Base-by-base conservation (phyloP, 2,113 vertebrate genomes). In the Pavo muticus region DNA sequence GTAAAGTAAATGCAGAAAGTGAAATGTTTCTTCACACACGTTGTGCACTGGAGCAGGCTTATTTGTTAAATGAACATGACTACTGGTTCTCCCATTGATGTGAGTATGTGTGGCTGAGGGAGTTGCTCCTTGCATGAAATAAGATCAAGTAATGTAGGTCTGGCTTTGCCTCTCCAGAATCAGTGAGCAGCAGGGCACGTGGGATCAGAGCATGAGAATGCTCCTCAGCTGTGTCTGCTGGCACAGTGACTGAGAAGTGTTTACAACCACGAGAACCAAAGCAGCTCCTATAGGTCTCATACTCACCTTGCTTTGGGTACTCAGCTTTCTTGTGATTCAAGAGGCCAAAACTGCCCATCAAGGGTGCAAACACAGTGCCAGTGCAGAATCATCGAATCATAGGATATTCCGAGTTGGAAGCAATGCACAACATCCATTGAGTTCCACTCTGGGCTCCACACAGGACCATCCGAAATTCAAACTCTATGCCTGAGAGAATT, bases 301-400 rank as follows among this genome's bases (percentile, higher is more conserved):
- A 69, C 2, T 32, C n/a, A 16, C 4, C 37, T 69, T 42, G 16
- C 35, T 78, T 74, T 9, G 6, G 11, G 37, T 29, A 32, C 24
- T 44, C 61, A 54, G 48, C 44, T 74, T 45, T 14, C 17, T 37
- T 14, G 14, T 50, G 42, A 23, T 37, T 54, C 12, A 25, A 32
- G 27, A 7, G 10, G 11, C 12, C 1, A 3, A 23, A 57, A 27
- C 40, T 6, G 1, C 47, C 40, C 37, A 37, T 59, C 42, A 6
- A 2, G 2, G 54, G 13, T 9, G 14, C 40, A 61, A 59, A 60
- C 2, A 11, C 6, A 57, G 14, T 0, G 5, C 25, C 12, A 16
- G 16, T 35, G 54, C 42, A 40, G 83, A 63, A 40, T 27, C 15
- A 5, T 16, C 5, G 16, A 40, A 40, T 40, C 61, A 63, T 18